phyloP scores from a whole-genome alignment of 2,888 invertebrate species.

The Drosophila emarginata region DNA sequence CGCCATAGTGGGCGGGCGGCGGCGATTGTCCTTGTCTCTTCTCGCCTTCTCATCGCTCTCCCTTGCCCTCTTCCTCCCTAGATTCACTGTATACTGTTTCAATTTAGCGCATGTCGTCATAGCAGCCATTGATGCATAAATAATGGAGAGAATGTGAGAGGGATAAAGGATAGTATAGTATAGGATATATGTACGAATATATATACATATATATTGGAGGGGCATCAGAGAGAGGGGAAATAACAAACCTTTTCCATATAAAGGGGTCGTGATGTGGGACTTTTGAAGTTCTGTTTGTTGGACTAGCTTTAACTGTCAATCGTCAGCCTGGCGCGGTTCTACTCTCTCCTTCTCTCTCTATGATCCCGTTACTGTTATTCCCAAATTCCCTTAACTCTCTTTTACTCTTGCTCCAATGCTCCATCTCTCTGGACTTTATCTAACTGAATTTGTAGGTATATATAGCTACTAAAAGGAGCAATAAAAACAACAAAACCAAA shows the following conservation, averaged over 20 bases:
- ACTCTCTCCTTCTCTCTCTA: background rate
- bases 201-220: background rate
- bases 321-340: conserved; percentile 48
- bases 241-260: background rate
- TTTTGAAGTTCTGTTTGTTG: conserved; percentile 32
- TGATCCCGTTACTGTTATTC: conserved; percentile 8
- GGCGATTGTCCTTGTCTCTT: conserved; percentile 51
- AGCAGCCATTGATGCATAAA: conserved; percentile 79
- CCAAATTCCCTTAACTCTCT: conserved; percentile 36
- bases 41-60: conserved; percentile 2
- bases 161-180: background rate
- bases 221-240: background rate
- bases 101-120: conserved; percentile 78
- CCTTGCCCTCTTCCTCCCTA: background rate
- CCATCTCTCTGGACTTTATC: conserved; percentile 28
- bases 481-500: background rate
- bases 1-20: conserved; percentile 52
- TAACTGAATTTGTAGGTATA: conserved; percentile 70
- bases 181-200: background rate
- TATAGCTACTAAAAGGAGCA: background rate
- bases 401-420: background rate
- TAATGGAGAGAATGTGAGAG: conserved; percentile 60
- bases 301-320: conserved; percentile 77
- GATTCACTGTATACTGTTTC: conserved; percentile 62
- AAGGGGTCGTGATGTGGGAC: background rate